These are phyloP conservation scores for Clarias fuscus DNA, from an alignment of 2,797 vertebrate species.

Conservation along the genomic window DNA sequence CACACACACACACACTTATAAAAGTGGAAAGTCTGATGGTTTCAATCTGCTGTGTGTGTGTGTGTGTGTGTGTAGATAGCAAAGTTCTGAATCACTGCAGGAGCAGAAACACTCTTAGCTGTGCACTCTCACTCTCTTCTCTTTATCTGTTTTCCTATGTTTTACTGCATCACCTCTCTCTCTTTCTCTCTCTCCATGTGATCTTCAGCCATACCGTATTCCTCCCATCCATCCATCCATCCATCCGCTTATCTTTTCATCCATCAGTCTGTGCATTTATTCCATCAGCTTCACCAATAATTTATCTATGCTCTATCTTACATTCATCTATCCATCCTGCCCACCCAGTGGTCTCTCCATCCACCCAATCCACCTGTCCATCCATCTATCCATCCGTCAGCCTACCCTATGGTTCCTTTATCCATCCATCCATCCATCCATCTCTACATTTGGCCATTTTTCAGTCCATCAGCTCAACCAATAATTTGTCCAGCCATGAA, in stretches of 20 bases:
- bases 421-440: background rate
- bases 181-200: no score
- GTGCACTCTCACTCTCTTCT: background rate
- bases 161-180: no score
- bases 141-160: background rate
- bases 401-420: background rate
- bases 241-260: no score
- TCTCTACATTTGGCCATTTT: background rate
- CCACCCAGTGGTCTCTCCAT: background rate
- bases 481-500: background rate
- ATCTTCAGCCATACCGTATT: background rate
- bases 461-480: background rate
- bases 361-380: background rate
- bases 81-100: background rate
- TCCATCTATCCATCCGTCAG: background rate
- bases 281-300: background rate
- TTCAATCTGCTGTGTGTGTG: slow-evolving; percentile 27
- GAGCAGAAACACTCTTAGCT: background rate
- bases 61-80: slow-evolving; percentile 28
- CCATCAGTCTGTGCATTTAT: background rate
- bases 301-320: background rate
- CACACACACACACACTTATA: background rate
- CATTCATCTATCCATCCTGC: background rate
- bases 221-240: background rate
- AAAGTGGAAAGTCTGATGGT: slow-evolving; percentile 12